Percentiles rank a stretch among this genome's conserved stretches.
Evolutionary conservation across 2,888 invertebrate genomes (phyloP).

Genomic region (Pseudococcus viburni): DNA sequence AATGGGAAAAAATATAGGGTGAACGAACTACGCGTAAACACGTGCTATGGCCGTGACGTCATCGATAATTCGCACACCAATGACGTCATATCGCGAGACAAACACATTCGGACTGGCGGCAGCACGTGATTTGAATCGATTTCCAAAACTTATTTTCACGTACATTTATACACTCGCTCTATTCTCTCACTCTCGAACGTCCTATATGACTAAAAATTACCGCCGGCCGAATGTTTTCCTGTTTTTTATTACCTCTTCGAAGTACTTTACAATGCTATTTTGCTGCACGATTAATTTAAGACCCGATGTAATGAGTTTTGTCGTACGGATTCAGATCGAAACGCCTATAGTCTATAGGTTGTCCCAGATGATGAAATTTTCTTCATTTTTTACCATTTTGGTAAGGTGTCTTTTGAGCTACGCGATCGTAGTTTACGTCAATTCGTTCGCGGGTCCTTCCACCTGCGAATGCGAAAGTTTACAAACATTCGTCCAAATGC

Average conservation of each 20-base stretch:
- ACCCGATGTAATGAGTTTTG: not conserved
- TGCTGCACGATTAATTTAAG: not conserved
- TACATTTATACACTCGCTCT: not conserved
- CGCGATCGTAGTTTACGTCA: not conserved
- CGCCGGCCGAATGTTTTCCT: conserved; percentile 19
- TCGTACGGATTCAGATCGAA: not conserved
- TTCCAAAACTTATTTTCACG: conserved; percentile 28
- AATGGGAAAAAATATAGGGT: conserved; percentile 3
- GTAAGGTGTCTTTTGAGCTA: not conserved
- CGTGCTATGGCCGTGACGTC: conserved; percentile 46
- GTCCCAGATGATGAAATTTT: conserved; percentile 1
- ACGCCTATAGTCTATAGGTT: not conserved
- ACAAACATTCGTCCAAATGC: not conserved
- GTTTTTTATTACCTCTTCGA: conserved; percentile 8
- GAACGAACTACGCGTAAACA: conserved; percentile 44
- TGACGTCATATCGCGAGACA: conserved; percentile 35
- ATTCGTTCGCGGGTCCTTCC: not conserved
- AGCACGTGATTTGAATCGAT: conserved; percentile 50
- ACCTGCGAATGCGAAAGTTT: not conserved
- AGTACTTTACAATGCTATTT: not conserved
- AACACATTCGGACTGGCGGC: not conserved
- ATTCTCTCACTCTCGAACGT: not conserved
- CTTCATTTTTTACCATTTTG: not conserved
- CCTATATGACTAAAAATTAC: conserved; percentile 10
- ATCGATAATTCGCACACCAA: conserved; percentile 23